Evolutionary conservation across 2,888 invertebrate species (phyloP), one percentile per base, ranked within the genome.

Genomic region (Ceratothoa steindachneri): DNA sequence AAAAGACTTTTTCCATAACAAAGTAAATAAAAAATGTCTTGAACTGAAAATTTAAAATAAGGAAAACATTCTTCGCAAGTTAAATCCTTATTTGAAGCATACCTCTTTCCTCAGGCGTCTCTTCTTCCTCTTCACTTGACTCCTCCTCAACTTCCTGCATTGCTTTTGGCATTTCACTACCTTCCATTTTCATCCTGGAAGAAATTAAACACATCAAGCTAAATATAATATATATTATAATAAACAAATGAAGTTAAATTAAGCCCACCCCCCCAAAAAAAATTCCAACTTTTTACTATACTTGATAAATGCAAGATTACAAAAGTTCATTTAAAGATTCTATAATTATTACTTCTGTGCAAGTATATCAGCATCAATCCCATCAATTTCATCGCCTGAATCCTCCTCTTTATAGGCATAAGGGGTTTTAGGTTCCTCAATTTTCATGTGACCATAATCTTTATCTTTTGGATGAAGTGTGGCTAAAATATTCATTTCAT

Each of bases 371-470:
- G 93, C 90, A 82, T 88, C 87, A 67, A 87, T 79, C 30, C 88
- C 87, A 79, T 90, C 90, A 66, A 86, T 87, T 69, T 89, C 85
- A 82, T 89, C 90, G 60, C 87, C 85, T 55, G 88, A 81, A 4
- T 81, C 77, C 9, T 81, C 81, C 83, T 72, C 73, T 55, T 80
- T 78, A 80, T 88, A 89, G 84, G 89, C 89, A 82, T 89, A 93
- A 0, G 99, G 99, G 29, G 99, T 99, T 85, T 97, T 97, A 1
- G 99, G 98, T 85, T 99, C 99, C 82, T 95, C 93, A 80, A 93
- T 90, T 86, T 98, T 99, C 97, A 98, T 98, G 83, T 96, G 96
- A 7, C 99, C 99, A 85, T 99, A 99, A 86, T 98, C 98, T 86
- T 99, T 99, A 84, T 95, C 95, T 27, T 93, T 88, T 55, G 99